These are phyloP conservation scores for Siderastrea radians DNA, from an alignment of 92 coral and sea anemone genomes.

Conservation along the genomic window DNA sequence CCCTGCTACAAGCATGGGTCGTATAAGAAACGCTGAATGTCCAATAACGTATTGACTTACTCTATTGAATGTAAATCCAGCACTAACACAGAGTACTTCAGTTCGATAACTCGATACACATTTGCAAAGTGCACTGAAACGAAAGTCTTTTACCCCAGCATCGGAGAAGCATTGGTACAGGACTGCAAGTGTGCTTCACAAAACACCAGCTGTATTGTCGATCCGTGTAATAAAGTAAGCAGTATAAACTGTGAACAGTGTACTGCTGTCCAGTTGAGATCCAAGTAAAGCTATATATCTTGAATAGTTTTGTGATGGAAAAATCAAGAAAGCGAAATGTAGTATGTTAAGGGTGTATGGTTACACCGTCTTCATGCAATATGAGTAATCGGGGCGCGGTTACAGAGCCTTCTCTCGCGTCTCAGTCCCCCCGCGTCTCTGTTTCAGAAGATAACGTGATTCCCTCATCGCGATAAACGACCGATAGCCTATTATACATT, in stretches of 20 bases:
- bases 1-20: neutral
- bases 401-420: too few relatives aligned
- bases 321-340: too few relatives aligned
- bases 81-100: neutral
- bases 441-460: too few relatives aligned
- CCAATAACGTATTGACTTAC: neutral
- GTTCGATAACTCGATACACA: neutral
- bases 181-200: constrained; percentile 16
- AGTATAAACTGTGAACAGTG: neutral
- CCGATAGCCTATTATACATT: too few relatives aligned
- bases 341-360: too few relatives aligned
- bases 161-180: neutral
- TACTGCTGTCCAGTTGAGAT: too few relatives aligned
- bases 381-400: too few relatives aligned
- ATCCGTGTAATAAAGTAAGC: neutral
- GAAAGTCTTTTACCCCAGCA: neutral
- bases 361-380: too few relatives aligned
- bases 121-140: neutral
- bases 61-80: neutral
- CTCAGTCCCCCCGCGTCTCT: too few relatives aligned
- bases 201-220: neutral
- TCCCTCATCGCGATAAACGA: too few relatives aligned
- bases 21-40: neutral
- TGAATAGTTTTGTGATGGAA: too few relatives aligned
- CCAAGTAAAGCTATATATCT: too few relatives aligned